Percentiles rank a stretch among this genome's conserved stretches.
phyloP scores from a whole-genome alignment of 1,140 invertebrate species.

The Solenopsis fugax region DNA sequence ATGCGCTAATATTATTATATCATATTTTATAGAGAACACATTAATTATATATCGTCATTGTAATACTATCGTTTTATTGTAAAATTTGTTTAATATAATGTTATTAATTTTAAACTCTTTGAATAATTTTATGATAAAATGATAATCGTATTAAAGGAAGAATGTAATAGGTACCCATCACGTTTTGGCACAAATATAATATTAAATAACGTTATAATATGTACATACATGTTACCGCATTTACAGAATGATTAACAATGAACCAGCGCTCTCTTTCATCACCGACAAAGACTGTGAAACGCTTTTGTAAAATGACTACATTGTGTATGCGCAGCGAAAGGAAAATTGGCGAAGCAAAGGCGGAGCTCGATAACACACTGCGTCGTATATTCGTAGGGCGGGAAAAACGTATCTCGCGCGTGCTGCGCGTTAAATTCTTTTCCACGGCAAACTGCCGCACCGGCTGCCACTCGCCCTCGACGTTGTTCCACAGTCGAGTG shows the following conservation, averaged over 20 bases:
- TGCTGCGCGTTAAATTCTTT: constrained; percentile 12
- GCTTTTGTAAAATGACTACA: constrained; percentile 16
- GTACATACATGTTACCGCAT: not conserved
- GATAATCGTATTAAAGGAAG: not conserved
- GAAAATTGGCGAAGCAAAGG: constrained; percentile 41
- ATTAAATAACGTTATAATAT: not conserved
- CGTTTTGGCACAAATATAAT: not conserved
- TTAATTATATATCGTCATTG: not conserved
- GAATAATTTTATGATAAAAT: constrained; percentile 12
- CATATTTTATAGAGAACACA: not conserved
- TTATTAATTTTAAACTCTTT: not conserved
- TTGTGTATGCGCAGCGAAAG: not conserved
- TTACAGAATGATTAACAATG: not conserved
- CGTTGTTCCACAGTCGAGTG: not conserved
- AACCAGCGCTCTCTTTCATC: not conserved
- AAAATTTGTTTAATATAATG: not conserved
- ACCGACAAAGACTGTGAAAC: not conserved
- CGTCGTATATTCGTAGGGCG: constrained; percentile 6
- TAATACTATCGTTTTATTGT: not conserved
- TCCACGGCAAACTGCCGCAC: constrained; percentile 16
- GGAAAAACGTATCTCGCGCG: constrained; percentile 1
- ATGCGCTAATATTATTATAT: not conserved
- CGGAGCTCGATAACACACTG: constrained; percentile 13
- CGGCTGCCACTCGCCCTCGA: not conserved
- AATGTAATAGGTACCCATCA: not conserved